A percentile compares a stretch with the other conserved stretches of the same genome.
Evolutionary conservation across 2,113 vertebrate species (phyloP).

Genomic region (Erpornis zantholeuca): DNA sequence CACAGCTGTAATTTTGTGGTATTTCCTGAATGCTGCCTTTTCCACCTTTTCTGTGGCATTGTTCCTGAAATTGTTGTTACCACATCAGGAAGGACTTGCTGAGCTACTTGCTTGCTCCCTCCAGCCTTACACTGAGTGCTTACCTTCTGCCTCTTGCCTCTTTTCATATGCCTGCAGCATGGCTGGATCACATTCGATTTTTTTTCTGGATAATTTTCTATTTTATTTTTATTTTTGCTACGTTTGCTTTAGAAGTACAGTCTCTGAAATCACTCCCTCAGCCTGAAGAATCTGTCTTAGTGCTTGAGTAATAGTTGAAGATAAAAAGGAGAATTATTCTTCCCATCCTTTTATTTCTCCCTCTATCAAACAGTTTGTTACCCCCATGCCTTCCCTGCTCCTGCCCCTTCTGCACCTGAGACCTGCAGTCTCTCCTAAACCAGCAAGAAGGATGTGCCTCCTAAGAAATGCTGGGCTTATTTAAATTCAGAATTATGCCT

Average conservation of each 20-base stretch:
- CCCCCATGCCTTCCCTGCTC: neutral
- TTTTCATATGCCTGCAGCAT: neutral
- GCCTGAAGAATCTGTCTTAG: neutral
- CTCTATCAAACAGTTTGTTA: neutral
- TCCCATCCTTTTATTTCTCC: neutral
- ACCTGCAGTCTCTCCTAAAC: neutral
- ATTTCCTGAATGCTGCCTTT: neutral
- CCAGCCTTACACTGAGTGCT: neutral
- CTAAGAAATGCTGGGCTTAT: neutral
- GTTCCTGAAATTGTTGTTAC: neutral
- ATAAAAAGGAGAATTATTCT: neutral
- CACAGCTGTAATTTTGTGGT: neutral
- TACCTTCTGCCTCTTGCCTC: neutral
- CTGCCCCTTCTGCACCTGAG: neutral
- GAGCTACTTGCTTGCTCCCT: neutral
- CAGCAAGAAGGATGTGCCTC: neutral
- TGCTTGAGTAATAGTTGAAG: neutral
- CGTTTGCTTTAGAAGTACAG: neutral
- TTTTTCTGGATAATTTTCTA: neutral
- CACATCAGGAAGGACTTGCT: neutral
- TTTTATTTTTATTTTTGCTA: neutral
- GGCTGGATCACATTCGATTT: neutral
- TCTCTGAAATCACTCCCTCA: neutral
- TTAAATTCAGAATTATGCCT: neutral
- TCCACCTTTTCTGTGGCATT: neutral